Evolutionary conservation across 2,888 invertebrate genomes (phyloP).

Genomic region (Oscheius myriophilus): DNA sequence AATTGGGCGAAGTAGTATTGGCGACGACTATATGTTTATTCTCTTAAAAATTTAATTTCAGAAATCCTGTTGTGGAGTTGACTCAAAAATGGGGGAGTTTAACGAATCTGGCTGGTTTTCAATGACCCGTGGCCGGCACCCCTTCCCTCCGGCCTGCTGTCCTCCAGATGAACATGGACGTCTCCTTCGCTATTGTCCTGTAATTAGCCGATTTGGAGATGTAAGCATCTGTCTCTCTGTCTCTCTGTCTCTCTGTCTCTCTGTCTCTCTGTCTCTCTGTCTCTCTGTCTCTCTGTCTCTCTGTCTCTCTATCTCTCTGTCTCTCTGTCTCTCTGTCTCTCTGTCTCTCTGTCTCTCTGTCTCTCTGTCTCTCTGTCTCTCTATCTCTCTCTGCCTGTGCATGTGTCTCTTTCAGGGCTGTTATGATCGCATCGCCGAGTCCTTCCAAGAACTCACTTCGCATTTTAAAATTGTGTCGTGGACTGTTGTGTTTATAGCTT

Average conservation of each 20-base stretch:
- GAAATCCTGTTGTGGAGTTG: constrained; percentile 69
- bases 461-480: constrained; percentile 69
- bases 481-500: constrained; percentile 65
- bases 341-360: not conserved
- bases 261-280: too few species aligned
- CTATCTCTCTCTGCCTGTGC: not conserved
- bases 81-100: constrained; percentile 68
- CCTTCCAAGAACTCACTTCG: constrained; percentile 63
- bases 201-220: constrained; percentile 62
- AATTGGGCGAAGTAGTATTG: too few species aligned
- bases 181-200: constrained; percentile 58
- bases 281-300: not conserved
- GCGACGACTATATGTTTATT: too few species aligned
- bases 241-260: not conserved
- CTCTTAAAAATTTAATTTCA: constrained; percentile 32
- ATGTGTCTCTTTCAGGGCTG: constrained; percentile 57
- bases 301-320: too few species aligned
- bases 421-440: constrained; percentile 64
- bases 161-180: constrained; percentile 61
- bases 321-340: not conserved
- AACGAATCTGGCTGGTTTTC: constrained; percentile 63
- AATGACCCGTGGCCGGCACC: constrained; percentile 53
- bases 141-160: constrained; percentile 69
- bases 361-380: not conserved
- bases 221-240: constrained; percentile 43